Evolutionary conservation across 1,140 invertebrate genomes (phyloP).

Genomic region (Musca domestica): DNA sequence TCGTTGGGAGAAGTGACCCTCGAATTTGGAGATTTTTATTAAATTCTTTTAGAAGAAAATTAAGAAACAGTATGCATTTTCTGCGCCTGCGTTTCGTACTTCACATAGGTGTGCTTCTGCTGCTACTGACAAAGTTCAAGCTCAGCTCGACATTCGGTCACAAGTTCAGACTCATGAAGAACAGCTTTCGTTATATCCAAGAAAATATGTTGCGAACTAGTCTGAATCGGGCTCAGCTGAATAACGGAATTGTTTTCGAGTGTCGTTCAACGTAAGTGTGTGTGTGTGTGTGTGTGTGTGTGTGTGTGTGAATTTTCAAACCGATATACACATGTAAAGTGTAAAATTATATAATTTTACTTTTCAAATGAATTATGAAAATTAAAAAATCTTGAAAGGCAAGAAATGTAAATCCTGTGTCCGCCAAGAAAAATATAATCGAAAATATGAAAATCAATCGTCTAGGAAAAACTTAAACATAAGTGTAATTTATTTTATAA

Average conservation of each 20-base stretch:
- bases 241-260: slow-evolving; percentile 47
- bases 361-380: too few relatives aligned
- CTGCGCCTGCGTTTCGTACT: not conserved
- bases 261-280: slow-evolving; percentile 46
- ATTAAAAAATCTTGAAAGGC: too few relatives aligned
- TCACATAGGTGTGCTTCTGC: not conserved
- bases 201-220: slow-evolving; percentile 45
- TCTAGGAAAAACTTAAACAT: too few relatives aligned
- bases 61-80: not conserved
- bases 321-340: too few relatives aligned
- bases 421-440: too few relatives aligned
- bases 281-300: not conserved
- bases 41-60: not conserved
- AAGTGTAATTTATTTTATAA: too few relatives aligned
- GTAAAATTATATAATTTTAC: too few relatives aligned
- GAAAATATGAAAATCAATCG: too few relatives aligned
- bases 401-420: too few relatives aligned
- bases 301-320: too few relatives aligned
- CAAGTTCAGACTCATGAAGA: slow-evolving; percentile 36
- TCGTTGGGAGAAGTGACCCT: not conserved
- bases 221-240: slow-evolving; percentile 44
- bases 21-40: not conserved
- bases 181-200: slow-evolving; percentile 41
- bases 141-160: not conserved
- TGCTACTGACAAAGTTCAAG: not conserved